phyloP scores from a whole-genome alignment of 2,888 invertebrate species.

The Patella caerulea region DNA sequence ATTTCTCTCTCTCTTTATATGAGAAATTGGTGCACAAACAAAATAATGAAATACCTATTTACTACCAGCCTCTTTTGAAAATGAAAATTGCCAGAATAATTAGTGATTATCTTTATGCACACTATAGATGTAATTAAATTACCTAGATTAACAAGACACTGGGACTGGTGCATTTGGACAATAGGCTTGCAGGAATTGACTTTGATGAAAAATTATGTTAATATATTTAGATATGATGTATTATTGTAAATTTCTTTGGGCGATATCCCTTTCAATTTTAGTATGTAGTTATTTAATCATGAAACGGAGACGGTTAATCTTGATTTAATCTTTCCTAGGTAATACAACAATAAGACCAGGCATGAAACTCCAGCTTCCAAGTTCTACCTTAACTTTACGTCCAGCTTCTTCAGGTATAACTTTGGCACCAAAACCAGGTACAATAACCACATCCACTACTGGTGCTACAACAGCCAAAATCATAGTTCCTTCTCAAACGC shows the following conservation, averaged over 20 bases:
- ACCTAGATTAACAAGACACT: no score
- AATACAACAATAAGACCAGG: slow-evolving; percentile 49
- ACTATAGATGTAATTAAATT: no score
- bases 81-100: no score
- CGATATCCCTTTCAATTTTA: background rate
- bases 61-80: no score
- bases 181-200: no score
- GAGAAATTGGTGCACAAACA: no score
- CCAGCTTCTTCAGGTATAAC: slow-evolving; percentile 53
- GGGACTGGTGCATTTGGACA: no score
- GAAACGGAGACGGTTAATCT: background rate
- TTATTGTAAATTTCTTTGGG: no score
- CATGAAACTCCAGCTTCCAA: slow-evolving; percentile 61
- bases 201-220: no score
- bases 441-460: slow-evolving; percentile 31
- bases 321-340: slow-evolving; percentile 17
- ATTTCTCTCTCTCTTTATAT: fast-evolving
- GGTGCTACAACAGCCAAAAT: slow-evolving; percentile 36
- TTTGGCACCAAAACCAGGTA: slow-evolving; percentile 59
- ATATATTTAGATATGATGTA: no score
- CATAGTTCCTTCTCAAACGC: slow-evolving; percentile 37
- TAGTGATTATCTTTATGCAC: no score
- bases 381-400: slow-evolving; percentile 52
- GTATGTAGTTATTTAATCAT: background rate
- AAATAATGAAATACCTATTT: no score